Evolutionary conservation across 2,888 invertebrate genomes (phyloP), one percentile per base, ranked within the genome.

Genomic region (Ferdinandea cuprea): DNA sequence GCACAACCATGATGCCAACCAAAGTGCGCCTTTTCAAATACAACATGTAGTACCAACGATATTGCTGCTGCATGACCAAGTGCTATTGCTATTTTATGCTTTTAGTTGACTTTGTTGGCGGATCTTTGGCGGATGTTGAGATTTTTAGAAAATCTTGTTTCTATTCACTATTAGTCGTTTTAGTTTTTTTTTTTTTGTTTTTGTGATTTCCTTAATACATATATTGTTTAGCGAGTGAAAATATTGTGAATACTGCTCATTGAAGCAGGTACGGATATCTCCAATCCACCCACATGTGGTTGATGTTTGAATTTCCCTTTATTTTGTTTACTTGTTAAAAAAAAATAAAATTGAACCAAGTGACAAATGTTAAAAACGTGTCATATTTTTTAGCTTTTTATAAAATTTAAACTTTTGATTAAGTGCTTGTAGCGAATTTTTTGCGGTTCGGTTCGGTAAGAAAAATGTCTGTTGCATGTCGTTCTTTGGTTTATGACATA

Each of bases 121-220:
- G 52, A 68, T 73, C 72, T 83, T 81, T 68, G 63, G 46, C 68
- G 83, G 83, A 73, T 83, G 72, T 77, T 81, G 61, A 58, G 68
- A 81, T 66, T 68, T 48, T 61, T 50, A 40, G 19, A 71, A 81
- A 76, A 74, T 15, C 7, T 59, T 76, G 6, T 71, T 65, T 54
- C n/a, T 5, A 25, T 25, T 25, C 5, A 25, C 25, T 25, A 2
- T 2, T 25, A 52, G 15, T 54, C n/a, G 46, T 66, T 72, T 32
- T 58, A 28, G 13, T 56, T 56, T 63, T 35, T 8, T 46, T 44
- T 59, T 68, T 9, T 42, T 37, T 19, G 11, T 40, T 5, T 0
- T 9, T 40, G 28, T 46, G 25, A 3, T 32, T 56, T 5, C 3
- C 25, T 48, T 48, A 48, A 32, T 13, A 11, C 42, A 54, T 61